Evolutionary conservation across 2,888 invertebrate species (phyloP).

Genomic region (Melanargia galathea): DNA sequence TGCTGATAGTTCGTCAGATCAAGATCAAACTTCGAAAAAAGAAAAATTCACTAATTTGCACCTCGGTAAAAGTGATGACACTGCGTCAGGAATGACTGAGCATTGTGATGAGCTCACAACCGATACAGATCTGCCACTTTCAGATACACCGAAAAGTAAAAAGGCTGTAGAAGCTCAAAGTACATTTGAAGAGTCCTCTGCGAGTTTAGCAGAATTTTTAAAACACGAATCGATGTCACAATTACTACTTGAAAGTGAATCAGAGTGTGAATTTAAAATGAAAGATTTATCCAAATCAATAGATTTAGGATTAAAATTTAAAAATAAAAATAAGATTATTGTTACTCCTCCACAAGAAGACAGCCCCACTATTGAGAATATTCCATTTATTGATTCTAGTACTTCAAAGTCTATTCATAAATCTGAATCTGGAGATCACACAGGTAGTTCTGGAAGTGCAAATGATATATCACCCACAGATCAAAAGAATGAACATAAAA

Average conservation of each 20-base stretch:
- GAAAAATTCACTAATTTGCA: slow-evolving; percentile 54
- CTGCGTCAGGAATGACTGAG: slow-evolving; percentile 85
- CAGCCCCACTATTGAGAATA: slow-evolving; percentile 82
- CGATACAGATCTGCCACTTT: slow-evolving; percentile 80
- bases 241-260: slow-evolving; percentile 65
- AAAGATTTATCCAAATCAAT: slow-evolving; percentile 57
- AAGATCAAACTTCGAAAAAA: slow-evolving; percentile 65
- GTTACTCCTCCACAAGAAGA: slow-evolving; percentile 84
- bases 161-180: slow-evolving; percentile 78
- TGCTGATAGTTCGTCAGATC: slow-evolving; percentile 79
- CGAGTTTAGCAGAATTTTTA: slow-evolving; percentile 77
- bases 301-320: slow-evolving; percentile 73
- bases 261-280: slow-evolving; percentile 64
- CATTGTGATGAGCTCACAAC: slow-evolving; percentile 86
- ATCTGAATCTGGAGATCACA: slow-evolving; percentile 72
- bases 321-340: slow-evolving; percentile 82
- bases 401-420: slow-evolving; percentile 67
- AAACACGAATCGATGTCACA: slow-evolving; percentile 73
- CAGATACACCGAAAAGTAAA: slow-evolving; percentile 70
- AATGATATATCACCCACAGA: slow-evolving; percentile 71
- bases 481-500: slow-evolving; percentile 61
- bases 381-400: slow-evolving; percentile 74
- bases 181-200: slow-evolving; percentile 82
- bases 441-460: slow-evolving; percentile 72
- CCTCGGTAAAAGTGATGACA: slow-evolving; percentile 85